Percentiles rank a stretch among this genome's conserved stretches.
Evolutionary conservation across 2,797 vertebrate species (phyloP).

Genomic region (Myotis pilosus): DNA sequence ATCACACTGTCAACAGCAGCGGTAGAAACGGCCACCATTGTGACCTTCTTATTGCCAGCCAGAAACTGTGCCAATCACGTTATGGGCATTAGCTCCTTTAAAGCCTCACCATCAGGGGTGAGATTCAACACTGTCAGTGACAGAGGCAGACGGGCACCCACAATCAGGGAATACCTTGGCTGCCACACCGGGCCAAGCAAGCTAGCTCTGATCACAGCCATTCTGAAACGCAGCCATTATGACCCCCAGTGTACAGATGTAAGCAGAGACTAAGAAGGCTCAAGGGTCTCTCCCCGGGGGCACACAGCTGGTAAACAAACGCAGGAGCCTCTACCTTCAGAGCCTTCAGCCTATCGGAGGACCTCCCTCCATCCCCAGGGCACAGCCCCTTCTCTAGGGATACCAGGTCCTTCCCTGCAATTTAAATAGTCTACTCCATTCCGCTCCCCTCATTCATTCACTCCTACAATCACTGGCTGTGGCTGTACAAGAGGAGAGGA

Average conservation of each 20-base stretch:
- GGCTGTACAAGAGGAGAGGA: not conserved
- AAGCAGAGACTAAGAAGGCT: not conserved
- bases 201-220: not conserved
- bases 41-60: not conserved
- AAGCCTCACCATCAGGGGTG: not conserved
- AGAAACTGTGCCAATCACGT: not conserved
- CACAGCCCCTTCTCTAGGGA: too few relatives aligned
- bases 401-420: not conserved
- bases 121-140: not conserved
- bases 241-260: not conserved
- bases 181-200: not conserved
- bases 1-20: accelerated
- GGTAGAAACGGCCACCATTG: not conserved
- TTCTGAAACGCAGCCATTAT: accelerated
- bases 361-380: not conserved
- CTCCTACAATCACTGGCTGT: not conserved
- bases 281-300: not conserved
- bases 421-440: not conserved
- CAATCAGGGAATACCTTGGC: not conserved
- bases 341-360: not conserved
- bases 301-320: not conserved
- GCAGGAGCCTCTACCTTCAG: not conserved
- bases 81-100: not conserved
- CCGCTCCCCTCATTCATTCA: not conserved
- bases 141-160: not conserved